A percentile compares a stretch with the other conserved stretches of the same genome.
These are phyloP conservation scores for Pygmarrhopalites habei DNA, from an alignment of 1,140 invertebrate genomes.

Conservation along the genomic window DNA sequence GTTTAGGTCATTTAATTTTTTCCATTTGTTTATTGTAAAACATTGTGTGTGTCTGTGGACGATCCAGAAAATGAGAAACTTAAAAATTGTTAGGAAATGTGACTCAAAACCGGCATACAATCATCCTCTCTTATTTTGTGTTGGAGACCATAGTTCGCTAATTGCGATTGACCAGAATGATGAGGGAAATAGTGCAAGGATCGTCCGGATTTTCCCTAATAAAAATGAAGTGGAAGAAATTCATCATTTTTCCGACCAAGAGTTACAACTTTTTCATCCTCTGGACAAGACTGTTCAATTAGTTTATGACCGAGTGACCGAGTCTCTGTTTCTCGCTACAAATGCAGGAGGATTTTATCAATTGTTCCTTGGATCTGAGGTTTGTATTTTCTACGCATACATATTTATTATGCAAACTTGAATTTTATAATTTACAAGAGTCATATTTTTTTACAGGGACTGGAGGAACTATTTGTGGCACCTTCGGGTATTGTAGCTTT, in stretches of 20 bases:
- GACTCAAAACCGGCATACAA: background rate
- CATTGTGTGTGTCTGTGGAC: no score
- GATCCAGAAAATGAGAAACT: conserved; percentile 30
- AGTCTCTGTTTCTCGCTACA: background rate
- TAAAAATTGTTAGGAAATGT: conserved; percentile 11
- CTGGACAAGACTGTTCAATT: background rate
- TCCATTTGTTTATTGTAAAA: no score
- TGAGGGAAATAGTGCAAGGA: background rate
- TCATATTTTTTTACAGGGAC: background rate
- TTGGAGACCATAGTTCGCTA: conserved; percentile 22
- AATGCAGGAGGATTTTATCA: conserved; percentile 1
- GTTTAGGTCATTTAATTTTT: no score
- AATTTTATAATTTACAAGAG: background rate
- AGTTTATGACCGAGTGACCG: background rate
- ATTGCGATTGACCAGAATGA: background rate
- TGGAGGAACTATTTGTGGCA: conserved; percentile 32
- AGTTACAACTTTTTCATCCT: background rate
- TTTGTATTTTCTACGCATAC: background rate
- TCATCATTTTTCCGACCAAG: background rate
- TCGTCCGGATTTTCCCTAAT: background rate
- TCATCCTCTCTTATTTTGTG: conserved; percentile 8
- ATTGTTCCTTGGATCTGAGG: background rate
- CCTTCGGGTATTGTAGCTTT: conserved; percentile 32
- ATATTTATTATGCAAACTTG: background rate
- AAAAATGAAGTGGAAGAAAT: background rate